phyloP scores from a whole-genome alignment of 2,113 vertebrate species.

The Syngnathus scovelli region DNA sequence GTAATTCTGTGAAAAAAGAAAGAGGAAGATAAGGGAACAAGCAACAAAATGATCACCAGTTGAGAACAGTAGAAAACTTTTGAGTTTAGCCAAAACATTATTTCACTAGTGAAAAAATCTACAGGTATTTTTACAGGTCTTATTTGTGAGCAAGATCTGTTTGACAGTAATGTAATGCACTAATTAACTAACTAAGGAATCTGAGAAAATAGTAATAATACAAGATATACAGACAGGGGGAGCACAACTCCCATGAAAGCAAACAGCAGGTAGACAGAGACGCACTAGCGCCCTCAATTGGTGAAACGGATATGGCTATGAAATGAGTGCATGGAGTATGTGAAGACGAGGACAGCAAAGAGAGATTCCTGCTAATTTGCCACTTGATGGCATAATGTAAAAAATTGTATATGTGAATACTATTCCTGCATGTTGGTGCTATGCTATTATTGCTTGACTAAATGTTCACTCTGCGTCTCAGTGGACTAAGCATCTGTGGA shows the following conservation, averaged over 20 bases:
- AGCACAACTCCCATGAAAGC: background rate
- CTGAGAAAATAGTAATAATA: background rate
- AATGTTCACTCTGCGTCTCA: slow-evolving; percentile 9
- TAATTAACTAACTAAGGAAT: background rate
- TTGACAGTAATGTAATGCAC: too few relatives aligned
- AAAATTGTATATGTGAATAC: background rate
- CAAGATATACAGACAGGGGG: too few relatives aligned
- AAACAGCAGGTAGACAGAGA: background rate
- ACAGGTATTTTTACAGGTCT: too few relatives aligned
- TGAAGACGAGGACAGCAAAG: background rate
- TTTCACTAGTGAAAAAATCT: too few relatives aligned
- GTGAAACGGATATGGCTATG: slow-evolving; percentile 6
- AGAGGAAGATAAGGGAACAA: slow-evolving; percentile 14
- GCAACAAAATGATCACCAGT: background rate
- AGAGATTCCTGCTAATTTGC: background rate
- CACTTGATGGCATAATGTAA: background rate
- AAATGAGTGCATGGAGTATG: background rate
- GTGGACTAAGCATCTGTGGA: slow-evolving; percentile 21
- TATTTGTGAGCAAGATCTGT: too few relatives aligned
- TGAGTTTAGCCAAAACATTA: background rate
- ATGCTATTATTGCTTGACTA: background rate
- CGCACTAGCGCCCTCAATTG: slow-evolving; percentile 58
- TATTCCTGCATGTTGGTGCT: background rate
- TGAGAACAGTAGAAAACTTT: background rate
- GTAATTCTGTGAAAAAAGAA: slow-evolving; percentile 80